phyloP scores from a whole-genome alignment of 2,113 vertebrate genomes.

The Bufo gargarizans region DNA sequence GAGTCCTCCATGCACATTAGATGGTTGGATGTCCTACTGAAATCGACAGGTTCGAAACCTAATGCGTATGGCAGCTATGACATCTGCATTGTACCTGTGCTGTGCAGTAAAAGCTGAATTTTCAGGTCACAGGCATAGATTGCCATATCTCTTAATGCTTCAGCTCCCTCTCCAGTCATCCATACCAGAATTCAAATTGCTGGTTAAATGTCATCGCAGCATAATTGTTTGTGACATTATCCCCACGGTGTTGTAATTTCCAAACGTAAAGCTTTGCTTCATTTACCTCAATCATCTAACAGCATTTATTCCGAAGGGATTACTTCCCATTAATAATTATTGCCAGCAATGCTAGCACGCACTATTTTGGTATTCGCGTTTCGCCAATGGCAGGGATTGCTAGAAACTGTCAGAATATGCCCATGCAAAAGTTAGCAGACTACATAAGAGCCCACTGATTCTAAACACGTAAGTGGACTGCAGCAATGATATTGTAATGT shows the following conservation, averaged over 20 bases:
- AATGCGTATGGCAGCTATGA: background rate
- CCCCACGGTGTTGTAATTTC: background rate
- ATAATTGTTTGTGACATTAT: background rate
- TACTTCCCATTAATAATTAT: background rate
- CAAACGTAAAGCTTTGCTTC: constrained; percentile 1
- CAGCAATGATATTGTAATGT: no score
- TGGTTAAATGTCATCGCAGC: background rate
- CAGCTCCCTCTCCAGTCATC: background rate
- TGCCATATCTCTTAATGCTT: background rate
- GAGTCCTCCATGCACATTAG: no score
- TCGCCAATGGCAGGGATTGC: background rate
- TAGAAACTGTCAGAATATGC: background rate
- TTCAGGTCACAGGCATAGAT: background rate
- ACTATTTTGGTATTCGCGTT: background rate
- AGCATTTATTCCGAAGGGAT: background rate
- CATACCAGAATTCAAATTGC: constrained; percentile 2
- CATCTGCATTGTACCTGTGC: background rate
- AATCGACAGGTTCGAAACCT: no score
- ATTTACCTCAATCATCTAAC: background rate
- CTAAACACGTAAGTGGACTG: no score
- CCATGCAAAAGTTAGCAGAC: background rate
- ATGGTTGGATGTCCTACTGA: no score
- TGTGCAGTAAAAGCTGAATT: background rate
- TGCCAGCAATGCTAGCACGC: background rate
- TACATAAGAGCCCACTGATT: no score